Base-by-base conservation (phyloP, 2,888 invertebrate genomes). In the Tenthredo scrophulariae region DNA sequence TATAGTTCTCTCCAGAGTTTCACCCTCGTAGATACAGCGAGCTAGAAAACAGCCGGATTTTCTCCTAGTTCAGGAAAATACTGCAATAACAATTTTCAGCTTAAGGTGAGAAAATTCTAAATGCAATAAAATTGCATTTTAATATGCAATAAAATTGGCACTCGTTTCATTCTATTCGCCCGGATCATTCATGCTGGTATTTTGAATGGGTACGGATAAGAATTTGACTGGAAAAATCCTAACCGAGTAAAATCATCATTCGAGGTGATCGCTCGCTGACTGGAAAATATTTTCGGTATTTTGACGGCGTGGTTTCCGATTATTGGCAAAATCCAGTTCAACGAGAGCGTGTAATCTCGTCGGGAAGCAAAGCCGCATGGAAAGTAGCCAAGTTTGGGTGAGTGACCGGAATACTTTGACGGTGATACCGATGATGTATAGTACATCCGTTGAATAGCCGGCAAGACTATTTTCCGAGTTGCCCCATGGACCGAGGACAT, bases 341-440 rank as follows among this genome's bases (percentile, higher is more conserved):
- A 29, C 29, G 37, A 26, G 22, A 40, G 46, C 77, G 77, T 37
- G 29, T 74, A 43, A 74, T 74, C 72, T 43, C 13, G 72, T 77
- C 54, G 77, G 54, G 15, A 5, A 43, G 54, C 15, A 77, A 50
- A 54, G n/a, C 54, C 2, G 37, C 50, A n/a, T 77, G 54, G 77
- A 77, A 54, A 54, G 29, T 33, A 54, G 77, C 50, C 77, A 77
- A 77, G 22, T 10, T 77, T 54, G 18, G 50, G 33, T 54, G 54
- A 77, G 77, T 77, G 77, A 77, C 77, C 77, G 54, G 77, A 77
- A 77, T 77, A 54, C 18, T 54, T 77, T n/a, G 46, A 26, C 29
- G 26, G 54, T 54, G 29, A 77, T 77, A 50, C 77, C 33, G 54
- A 54, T 33, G 50, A 33, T 29, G 33, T n/a, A 77, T 54, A 54